These are phyloP conservation scores for Pipa parva DNA, from an alignment of 2,113 vertebrate species.

Conservation along the genomic window DNA sequence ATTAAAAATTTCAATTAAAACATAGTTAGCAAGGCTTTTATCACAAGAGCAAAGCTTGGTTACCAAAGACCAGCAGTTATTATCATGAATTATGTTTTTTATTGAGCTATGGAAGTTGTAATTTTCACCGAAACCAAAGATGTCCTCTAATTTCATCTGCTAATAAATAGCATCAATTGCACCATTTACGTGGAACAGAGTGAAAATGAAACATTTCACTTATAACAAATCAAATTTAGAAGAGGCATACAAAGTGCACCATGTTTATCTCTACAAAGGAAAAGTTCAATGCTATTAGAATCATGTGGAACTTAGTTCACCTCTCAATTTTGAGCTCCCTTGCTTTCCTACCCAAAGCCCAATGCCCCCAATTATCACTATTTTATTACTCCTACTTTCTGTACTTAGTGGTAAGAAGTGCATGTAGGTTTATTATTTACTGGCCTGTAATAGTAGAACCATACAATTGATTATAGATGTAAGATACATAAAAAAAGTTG, in stretches of 20 bases:
- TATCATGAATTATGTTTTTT: constrained; percentile 45
- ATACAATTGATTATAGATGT: too few species aligned
- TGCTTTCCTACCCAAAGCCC: too few species aligned
- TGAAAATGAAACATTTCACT: constrained; percentile 43
- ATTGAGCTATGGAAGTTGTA: constrained; percentile 45
- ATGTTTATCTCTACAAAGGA: too few species aligned
- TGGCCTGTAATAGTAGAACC: too few species aligned
- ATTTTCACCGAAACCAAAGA: constrained; percentile 36
- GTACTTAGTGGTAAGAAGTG: too few species aligned
- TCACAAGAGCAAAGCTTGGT: constrained; percentile 49
- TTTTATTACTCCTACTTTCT: too few species aligned
- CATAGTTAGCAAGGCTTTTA: constrained; percentile 54
- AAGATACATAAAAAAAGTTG: too few species aligned
- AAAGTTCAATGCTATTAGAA: too few species aligned
- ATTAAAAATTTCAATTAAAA: constrained; percentile 74
- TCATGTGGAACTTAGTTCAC: too few species aligned
- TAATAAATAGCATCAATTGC: constrained; percentile 25
- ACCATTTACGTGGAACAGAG: constrained; percentile 25
- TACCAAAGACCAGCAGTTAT: constrained; percentile 48
- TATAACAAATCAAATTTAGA: constrained; percentile 34
- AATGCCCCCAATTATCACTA: too few species aligned
- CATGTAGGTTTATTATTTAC: too few species aligned
- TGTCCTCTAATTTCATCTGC: constrained; percentile 23
- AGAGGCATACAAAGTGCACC: neutral
- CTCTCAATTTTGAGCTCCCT: too few species aligned